These are phyloP conservation scores for Camponotus fellah DNA, from an alignment of 2,888 invertebrate species.

Conservation along the genomic window DNA sequence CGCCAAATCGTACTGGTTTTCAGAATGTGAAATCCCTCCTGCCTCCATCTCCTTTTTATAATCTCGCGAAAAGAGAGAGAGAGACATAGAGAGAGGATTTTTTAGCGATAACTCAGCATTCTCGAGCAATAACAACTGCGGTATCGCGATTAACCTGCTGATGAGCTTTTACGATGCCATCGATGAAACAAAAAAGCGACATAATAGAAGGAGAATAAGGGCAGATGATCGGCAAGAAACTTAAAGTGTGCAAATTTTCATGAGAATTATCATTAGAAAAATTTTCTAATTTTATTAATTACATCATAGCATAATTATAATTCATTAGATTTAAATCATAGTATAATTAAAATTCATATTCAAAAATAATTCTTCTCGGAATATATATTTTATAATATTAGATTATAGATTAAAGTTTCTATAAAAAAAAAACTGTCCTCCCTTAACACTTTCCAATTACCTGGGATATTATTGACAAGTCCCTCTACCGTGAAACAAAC, in stretches of 20 bases:
- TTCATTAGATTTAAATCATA: not conserved
- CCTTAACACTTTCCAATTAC: not conserved
- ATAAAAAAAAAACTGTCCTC: too few species aligned
- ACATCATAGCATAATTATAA: conserved; percentile 13
- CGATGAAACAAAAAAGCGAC: conserved; percentile 15
- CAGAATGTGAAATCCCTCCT: conserved; percentile 20
- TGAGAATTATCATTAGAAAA: not conserved
- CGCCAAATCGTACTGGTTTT: conserved; percentile 71
- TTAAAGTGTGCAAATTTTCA: conserved; percentile 44
- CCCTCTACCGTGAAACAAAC: not conserved
- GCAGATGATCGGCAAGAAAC: not conserved
- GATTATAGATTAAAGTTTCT: too few species aligned
- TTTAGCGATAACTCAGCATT: conserved; percentile 56
- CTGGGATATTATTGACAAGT: not conserved
- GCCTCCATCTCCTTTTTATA: not conserved
- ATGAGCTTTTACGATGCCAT: conserved; percentile 59
- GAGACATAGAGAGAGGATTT: conserved; percentile 21
- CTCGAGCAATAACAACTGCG: conserved; percentile 58
- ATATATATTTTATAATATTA: not conserved
- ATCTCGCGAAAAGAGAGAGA: conserved; percentile 38
- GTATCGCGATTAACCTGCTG: conserved; percentile 64
- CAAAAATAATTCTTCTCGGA: not conserved
- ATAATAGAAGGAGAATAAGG: not conserved
- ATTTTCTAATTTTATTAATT: too few species aligned
- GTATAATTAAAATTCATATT: conserved; percentile 17